Base-by-base conservation (phyloP, 2,113 vertebrate species). In the Turdus rufiventris region DNA sequence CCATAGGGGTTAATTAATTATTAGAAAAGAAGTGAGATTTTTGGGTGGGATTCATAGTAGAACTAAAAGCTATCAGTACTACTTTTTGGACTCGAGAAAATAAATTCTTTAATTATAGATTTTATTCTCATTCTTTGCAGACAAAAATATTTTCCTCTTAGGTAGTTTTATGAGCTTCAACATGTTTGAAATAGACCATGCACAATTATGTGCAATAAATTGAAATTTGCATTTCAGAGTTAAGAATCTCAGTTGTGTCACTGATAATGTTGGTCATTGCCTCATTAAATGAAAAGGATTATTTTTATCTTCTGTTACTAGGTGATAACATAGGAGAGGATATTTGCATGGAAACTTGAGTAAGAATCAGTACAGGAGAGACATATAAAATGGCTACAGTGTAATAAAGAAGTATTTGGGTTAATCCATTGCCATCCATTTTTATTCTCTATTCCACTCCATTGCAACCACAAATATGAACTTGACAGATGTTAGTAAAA, bases 401-500 rank as follows among this genome's bases (percentile, higher is more conserved):
- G 58, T 88, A 76, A 77, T 92, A 94, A 96, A 93, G 85, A 91
- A 78, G 67, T 85, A 65, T 96, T 96, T 97, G 88, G 91, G 89
- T 96, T 97, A 97, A 96, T 92, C 72, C 73, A 40, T 83, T 95
- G 57, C 73, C 75, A 94, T 97, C 88, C 60, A 88, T 94, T 89
- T 96, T 96, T 96, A 86, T 97, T 96, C 97, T 97, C 87, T 92
- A 82, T 89, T 95, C 80, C 58, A 95, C 63, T 96, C 73, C 83
- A 42, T 70, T 93, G 83, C 93, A 93, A 93, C 84, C 76, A 93
- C 94, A 91, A 94, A 93, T 97, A 92, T 94, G 94, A 96, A 83
- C 74, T 89, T 95, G 96, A 97, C 91, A 97, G 93, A 97, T 88
- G 95, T 90, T 95, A 86, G 82, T 77, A 94, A 94, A 97, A 93